A percentile compares a stretch with the other conserved stretches of the same genome.
Conservation (phyloP, 2,888 invertebrate genomes). For the Cyrtodaria siliqua region DNA sequence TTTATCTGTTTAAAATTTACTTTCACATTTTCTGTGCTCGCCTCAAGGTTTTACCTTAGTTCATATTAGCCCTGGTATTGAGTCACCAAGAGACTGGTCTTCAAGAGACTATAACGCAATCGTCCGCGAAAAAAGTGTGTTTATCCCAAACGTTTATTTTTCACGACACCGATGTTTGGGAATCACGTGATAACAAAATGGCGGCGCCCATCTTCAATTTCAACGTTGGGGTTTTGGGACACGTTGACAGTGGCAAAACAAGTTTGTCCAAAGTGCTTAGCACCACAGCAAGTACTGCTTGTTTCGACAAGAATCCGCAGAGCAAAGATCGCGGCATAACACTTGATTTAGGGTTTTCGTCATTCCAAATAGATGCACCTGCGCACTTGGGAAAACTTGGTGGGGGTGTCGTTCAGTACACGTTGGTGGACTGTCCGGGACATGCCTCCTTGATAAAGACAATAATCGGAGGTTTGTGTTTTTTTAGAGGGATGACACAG, state of each 20-base stretch:
- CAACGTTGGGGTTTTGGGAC: slow-evolving; percentile 92
- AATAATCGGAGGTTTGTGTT: slow-evolving; percentile 89
- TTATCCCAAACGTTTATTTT: too few relatives aligned
- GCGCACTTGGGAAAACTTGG: slow-evolving; percentile 81
- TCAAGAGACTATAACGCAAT: too few relatives aligned
- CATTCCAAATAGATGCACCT: slow-evolving; percentile 87
- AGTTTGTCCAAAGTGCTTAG: slow-evolving; percentile 90
- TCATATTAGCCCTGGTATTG: too few relatives aligned
- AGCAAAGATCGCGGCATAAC: slow-evolving; percentile 91
- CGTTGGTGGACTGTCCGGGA: slow-evolving; percentile 92
- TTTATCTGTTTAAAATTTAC: too few relatives aligned
- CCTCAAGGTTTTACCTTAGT: too few relatives aligned
- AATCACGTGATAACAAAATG: slow-evolving; percentile 68
- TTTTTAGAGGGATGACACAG: too few relatives aligned
- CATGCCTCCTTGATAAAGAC: slow-evolving; percentile 92
- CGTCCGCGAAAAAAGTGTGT: too few relatives aligned
- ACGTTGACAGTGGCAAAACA: slow-evolving; percentile 93
- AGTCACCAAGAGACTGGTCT: too few relatives aligned
- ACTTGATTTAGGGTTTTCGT: slow-evolving; percentile 91
- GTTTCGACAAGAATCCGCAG: slow-evolving; percentile 92
- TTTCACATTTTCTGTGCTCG: too few relatives aligned
- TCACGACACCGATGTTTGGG: too few relatives aligned
- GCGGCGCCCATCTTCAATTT: slow-evolving; percentile 87
- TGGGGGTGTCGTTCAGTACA: slow-evolving; percentile 88
- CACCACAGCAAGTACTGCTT: slow-evolving; percentile 90